Conservation (phyloP, 2,888 invertebrate species). For the Andrena chrysosceles region DNA sequence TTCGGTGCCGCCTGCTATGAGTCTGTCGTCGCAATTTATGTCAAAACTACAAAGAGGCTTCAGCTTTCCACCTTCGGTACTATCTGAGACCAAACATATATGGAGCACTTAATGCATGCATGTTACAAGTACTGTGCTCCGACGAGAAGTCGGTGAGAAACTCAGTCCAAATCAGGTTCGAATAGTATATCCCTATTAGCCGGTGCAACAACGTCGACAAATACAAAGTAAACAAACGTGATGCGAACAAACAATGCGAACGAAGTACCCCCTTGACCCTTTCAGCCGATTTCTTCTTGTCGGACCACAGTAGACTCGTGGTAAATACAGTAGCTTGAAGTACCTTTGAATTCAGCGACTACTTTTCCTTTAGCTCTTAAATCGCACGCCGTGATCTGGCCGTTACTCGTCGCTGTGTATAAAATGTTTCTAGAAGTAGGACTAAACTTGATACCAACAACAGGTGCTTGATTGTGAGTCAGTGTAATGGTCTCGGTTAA, state of each 20-base stretch:
- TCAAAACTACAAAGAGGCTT: slow-evolving; percentile 91
- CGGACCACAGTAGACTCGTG: too few species aligned
- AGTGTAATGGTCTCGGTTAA: slow-evolving; percentile 83
- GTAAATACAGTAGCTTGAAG: background rate
- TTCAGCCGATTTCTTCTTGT: too few species aligned
- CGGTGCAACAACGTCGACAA: too few species aligned
- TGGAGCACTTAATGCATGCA: slow-evolving; percentile 76
- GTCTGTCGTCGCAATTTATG: slow-evolving; percentile 89
- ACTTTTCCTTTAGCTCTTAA: slow-evolving; percentile 86
- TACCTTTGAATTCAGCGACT: slow-evolving; percentile 85
- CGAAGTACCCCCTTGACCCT: too few species aligned
- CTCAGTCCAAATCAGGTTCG: background rate
- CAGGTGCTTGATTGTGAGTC: slow-evolving; percentile 84
- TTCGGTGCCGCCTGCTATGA: slow-evolving; percentile 92
- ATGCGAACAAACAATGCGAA: too few species aligned
- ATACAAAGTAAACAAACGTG: too few species aligned
- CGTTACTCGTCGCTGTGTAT: slow-evolving; percentile 87
- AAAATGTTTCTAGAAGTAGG: slow-evolving; percentile 87
- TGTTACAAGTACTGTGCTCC: background rate
- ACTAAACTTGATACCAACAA: slow-evolving; percentile 88
- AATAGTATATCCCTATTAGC: too few species aligned
- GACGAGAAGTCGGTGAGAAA: background rate
- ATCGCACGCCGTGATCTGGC: slow-evolving; percentile 88
- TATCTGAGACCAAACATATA: slow-evolving; percentile 76
- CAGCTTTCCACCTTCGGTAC: slow-evolving; percentile 82